Evolutionary conservation across 2,888 invertebrate genomes (phyloP).

Genomic region (Andrena hattorfiana): DNA sequence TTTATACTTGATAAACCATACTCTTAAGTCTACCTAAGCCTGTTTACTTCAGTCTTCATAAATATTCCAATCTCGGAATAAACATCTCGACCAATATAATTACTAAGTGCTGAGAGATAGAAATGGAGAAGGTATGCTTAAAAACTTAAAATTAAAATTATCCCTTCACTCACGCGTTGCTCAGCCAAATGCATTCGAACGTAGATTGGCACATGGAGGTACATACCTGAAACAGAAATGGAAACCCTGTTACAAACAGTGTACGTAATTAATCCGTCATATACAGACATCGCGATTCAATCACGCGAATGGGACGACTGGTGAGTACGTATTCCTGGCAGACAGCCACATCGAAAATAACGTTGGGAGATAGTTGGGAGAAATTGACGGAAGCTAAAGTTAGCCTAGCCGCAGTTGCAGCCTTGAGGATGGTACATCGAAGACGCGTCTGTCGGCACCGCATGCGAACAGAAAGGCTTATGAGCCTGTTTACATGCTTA

Average conservation of each 20-base stretch:
- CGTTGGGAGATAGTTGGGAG: conserved; percentile 71
- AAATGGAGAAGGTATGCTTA: not conserved
- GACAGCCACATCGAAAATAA: conserved; percentile 74
- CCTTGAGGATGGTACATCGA: conserved; percentile 71
- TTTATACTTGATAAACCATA: too few relatives aligned
- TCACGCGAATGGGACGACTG: conserved; percentile 68
- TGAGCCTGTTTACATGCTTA: not conserved
- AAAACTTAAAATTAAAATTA: not conserved
- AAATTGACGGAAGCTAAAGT: conserved; percentile 79
- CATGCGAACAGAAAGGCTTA: conserved; percentile 9
- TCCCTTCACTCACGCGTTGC: conserved; percentile 31
- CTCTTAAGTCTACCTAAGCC: too few relatives aligned
- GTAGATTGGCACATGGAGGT: conserved; percentile 1
- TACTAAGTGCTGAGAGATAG: too few relatives aligned
- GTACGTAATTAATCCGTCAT: conserved; percentile 25
- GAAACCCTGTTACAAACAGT: conserved; percentile 29
- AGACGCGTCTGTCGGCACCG: not conserved
- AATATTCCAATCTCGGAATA: too few relatives aligned
- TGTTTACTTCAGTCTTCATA: too few relatives aligned
- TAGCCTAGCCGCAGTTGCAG: conserved; percentile 71
- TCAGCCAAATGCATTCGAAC: not conserved
- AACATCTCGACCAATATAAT: too few relatives aligned
- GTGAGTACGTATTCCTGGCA: conserved; percentile 70
- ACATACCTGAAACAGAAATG: conserved; percentile 68
- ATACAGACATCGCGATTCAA: conserved; percentile 58